Evolutionary conservation across 2,797 vertebrate genomes (phyloP), one percentile per base, ranked within the genome.

Genomic region (Hyperoplus immaculatus): DNA sequence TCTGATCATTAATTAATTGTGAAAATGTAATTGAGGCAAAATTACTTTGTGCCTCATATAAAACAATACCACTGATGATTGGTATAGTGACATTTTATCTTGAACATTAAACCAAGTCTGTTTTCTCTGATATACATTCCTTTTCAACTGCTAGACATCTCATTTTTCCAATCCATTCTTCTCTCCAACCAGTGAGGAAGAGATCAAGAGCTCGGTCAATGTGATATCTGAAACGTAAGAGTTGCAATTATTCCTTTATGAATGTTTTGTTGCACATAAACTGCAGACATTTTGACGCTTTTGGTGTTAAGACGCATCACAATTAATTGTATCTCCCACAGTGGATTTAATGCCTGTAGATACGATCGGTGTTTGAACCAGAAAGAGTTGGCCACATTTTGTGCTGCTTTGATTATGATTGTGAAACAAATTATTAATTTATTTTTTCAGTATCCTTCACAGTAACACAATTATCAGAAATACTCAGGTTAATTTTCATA

Each of bases 171-270:
- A 68, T 80, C 45, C 71, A 10, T 78, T 47, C 18, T 55, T 81
- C n/a, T 82, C 62, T 85, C 46, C 41, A 60, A 78, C 45, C 88
- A 96, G 95, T 69, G 91, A 94, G 68, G 94, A 95, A 75, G 87
- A 94, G 55, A 87, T 96, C 58, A 90, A 21, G 77, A 76, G 56
- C 81, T 92, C 90, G 66, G 72, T 96, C 64, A 84, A 18, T 50
- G 57, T 90, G 72, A 91, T 96, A 77, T 90, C 93, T 81, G 89
- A 94, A 14, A 84, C 54, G 95, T 96, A 92, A 94, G 95, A 61
- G n/a, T 47, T 38, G 1, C 12, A 9, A 84, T 80, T 69, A 64
- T 85, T 53, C 45, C 53, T 82, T 39, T 5, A 21, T 59, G 9
- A 41, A 77, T 29, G 16, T 55, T 62, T 64, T 42, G 1, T 64